Base-by-base conservation (phyloP, 2,113 vertebrate species). In the Leucosticte australis region DNA sequence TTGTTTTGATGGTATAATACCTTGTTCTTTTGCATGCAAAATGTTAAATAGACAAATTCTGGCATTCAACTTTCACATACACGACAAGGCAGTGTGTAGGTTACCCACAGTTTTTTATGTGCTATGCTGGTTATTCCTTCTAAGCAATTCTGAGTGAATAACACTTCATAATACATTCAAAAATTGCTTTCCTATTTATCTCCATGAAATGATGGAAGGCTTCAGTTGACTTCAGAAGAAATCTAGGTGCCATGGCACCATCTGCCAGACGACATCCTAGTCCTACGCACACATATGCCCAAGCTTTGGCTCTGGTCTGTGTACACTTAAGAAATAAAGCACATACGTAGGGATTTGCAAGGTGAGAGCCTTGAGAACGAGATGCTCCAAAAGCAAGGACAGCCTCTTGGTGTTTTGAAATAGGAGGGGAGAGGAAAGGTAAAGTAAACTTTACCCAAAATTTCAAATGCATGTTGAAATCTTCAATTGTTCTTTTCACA, bases 271-370 rank as follows among this genome's bases (percentile, higher is more conserved):
- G 80, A 91, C 93, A 95, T 81, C 87, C 85, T 41, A 84, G 94
- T 89, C 94, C 95, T 96, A 96, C 93, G 73, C 92, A 87, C 65
- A 90, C 92, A 83, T 95, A 96, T 93, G 94, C 90, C 92, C 76
- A 15, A 83, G 83, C 88, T 94, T 95, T 91, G 79, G 63, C 83
- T 97, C 53, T 56, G 92, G 76, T 95, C 89, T 94, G 80, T 82
- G 78, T 56, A 81, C 76, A 53, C 73, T 95, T n/a, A 13, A 89
- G 91, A 92, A 95, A 83, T 93, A 81, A 94, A 89, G 86, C 73
- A 94, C 87, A 94, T 89, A 87, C 37, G 33, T 46, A 82, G 77
- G 84, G 92, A 87, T 91, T 91, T 95, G 83, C 86, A 93, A 96
- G 93, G 95, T 93, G 90, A 92, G 86, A 96, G 92, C 83, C 94